Conservation (phyloP, 1,140 invertebrate species). For the Phenacoccus solenopsis region DNA sequence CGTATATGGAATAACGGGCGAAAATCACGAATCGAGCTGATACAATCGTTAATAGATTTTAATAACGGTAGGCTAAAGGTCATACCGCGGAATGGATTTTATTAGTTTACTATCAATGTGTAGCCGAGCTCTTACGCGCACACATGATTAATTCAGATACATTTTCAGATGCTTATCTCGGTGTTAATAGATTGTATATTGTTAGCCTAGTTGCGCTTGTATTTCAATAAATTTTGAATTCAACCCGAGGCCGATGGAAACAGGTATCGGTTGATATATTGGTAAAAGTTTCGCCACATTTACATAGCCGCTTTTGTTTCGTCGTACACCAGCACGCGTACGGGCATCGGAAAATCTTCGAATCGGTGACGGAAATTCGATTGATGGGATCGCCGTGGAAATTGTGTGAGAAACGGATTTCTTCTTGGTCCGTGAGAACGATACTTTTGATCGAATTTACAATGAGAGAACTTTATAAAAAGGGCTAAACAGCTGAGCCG, state of each 20-base stretch:
- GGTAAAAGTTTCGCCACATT: slow-evolving; percentile 12
- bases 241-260: not conserved
- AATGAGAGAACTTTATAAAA: not conserved
- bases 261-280: slow-evolving; percentile 11
- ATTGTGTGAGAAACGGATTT: too few species aligned
- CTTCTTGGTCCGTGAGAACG: too few species aligned
- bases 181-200: slow-evolving; percentile 17
- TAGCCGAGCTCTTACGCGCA: not conserved
- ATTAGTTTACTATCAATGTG: slow-evolving; percentile 1
- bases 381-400: too few species aligned
- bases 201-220: slow-evolving; percentile 9
- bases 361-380: too few species aligned
- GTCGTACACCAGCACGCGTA: too few species aligned
- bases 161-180: slow-evolving; percentile 9
- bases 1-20: not conserved
- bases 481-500: not conserved
- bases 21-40: not conserved
- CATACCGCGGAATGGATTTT: not conserved
- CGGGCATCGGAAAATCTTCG: too few species aligned
- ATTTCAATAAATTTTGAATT: slow-evolving; percentile 18
- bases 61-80: slow-evolving; percentile 9
- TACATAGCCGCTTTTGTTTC: not conserved
- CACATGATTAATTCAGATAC: slow-evolving; percentile 10
- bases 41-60: slow-evolving; percentile 16
- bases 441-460: too few species aligned